Evolutionary conservation across 2,113 vertebrate genomes (phyloP).

Genomic region (Mormoops blainvillei): DNA sequence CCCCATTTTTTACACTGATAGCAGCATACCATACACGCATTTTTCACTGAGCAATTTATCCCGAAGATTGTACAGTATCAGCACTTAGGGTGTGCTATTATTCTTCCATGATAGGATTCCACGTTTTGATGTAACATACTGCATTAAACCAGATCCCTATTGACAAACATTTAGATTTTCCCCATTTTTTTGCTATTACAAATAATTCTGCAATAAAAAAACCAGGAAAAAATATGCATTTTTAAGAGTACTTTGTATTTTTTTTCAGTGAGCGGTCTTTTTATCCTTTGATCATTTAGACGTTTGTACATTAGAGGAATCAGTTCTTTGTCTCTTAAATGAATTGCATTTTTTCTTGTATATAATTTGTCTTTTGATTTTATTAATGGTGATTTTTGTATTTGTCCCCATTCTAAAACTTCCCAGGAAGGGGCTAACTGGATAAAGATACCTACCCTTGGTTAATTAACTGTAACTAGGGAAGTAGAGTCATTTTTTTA

Average conservation of each 20-base stretch:
- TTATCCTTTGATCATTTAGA: background rate
- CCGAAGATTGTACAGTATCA: background rate
- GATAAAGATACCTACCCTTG: background rate
- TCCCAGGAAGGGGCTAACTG: background rate
- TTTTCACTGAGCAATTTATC: background rate
- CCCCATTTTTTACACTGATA: background rate
- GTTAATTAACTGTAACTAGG: background rate
- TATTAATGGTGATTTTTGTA: background rate
- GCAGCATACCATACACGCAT: background rate
- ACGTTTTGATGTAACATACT: background rate
- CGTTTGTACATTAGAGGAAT: background rate
- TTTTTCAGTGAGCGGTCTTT: background rate
- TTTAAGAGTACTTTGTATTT: background rate
- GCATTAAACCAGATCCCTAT: background rate
- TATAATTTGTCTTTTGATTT: conserved; percentile 7
- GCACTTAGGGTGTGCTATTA: background rate
- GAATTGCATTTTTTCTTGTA: background rate
- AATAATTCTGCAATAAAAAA: background rate
- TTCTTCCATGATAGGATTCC: background rate
- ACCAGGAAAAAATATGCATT: background rate
- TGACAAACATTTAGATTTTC: background rate
- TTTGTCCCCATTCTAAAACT: background rate
- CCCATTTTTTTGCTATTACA: background rate
- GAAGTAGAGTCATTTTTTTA: background rate
- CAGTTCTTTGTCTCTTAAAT: background rate